Evolutionary conservation across 2,797 vertebrate genomes (phyloP), one percentile per base, ranked within the genome.

Genomic region (Crenuchus spilurus): DNA sequence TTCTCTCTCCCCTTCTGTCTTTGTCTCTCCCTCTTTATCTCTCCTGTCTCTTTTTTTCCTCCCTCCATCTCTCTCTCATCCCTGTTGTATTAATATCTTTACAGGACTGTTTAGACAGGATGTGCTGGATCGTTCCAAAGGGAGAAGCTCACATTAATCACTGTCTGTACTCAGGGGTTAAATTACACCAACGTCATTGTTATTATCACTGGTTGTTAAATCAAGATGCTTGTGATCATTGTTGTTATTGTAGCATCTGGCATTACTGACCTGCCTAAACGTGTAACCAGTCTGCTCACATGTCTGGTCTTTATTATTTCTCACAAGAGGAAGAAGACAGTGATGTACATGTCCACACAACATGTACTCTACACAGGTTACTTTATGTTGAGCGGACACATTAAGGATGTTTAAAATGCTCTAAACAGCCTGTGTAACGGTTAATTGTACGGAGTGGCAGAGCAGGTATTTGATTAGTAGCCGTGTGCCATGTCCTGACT

Each of bases 141-240:
- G 86, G 71, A 74, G 90, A 86, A 89, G 80, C 84, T 88, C 80
- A 84, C 82, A 83, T 33, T 67, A 24, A 63, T 61, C 54, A 55
- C 26, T 14, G 10, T 37, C 22, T 41, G 26, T 85, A 88, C 88
- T 90, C 87, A 60, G 63, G 75, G 55, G 71, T 58, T 77, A 54
- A 33, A 26, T 52, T 14, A 52, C 33, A 66, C 33, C 39, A 52
- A 87, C 87, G 88, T 79, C 9, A 69, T 80, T 44, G 80, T 88
- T 83, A 81, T 77, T 52, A 28, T 1, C 22, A 24, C 14, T 11
- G 31, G 4, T 30, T 31, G 30, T 55, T 55, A 55, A 80, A 90
- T 89, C 86, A 85, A 83, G 82, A 64, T 83, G 84, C 83, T 87
- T 87, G 86, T 88, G 81, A 87, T 87, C 88, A 87, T 85, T 68